Conservation (phyloP, 2,113 vertebrate species). For the Oryzias woworae region DNA sequence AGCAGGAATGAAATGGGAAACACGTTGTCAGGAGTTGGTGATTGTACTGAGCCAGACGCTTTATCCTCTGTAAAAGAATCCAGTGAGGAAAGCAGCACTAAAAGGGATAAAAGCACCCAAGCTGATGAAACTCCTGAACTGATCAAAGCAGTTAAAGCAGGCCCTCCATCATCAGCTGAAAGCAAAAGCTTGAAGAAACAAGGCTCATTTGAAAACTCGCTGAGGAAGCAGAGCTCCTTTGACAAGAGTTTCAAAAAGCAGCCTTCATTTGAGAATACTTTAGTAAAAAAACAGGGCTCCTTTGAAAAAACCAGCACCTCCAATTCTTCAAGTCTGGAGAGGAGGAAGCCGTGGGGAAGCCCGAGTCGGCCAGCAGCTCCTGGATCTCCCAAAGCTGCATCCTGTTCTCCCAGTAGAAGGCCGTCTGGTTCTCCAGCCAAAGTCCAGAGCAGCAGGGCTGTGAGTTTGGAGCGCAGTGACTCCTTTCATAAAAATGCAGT, state of each 20-base stretch:
- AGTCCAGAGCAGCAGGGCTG: conserved; percentile 46
- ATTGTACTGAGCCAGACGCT: conserved; percentile 26
- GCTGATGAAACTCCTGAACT: conserved; percentile 46
- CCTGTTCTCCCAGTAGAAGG: conserved; percentile 68
- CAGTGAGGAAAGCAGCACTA: conserved; percentile 33
- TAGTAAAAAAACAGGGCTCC: conserved; percentile 65
- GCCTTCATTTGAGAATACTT: conserved; percentile 56
- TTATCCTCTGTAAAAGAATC: neutral
- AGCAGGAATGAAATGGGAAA: conserved; percentile 22
- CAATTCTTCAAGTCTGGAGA: conserved; percentile 66
- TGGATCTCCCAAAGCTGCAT: conserved; percentile 51
- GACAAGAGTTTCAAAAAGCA: conserved; percentile 66
- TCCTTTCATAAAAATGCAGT: conserved; percentile 66
- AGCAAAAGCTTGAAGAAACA: conserved; percentile 65
- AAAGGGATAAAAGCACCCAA: conserved; percentile 67
- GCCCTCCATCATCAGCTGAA: conserved; percentile 41
- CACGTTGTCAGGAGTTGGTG: conserved; percentile 2
- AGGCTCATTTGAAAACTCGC: conserved; percentile 52
- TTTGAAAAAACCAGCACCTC: conserved; percentile 58
- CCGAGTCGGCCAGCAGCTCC: conserved; percentile 60
- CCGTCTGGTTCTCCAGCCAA: conserved; percentile 63
- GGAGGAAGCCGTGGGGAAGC: conserved; percentile 75
- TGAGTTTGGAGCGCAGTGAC: conserved; percentile 61
- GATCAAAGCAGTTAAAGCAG: conserved; percentile 35
- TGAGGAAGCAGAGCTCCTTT: conserved; percentile 64